phyloP scores from a whole-genome alignment of 2,113 vertebrate species.

The Cavia aperea region DNA sequence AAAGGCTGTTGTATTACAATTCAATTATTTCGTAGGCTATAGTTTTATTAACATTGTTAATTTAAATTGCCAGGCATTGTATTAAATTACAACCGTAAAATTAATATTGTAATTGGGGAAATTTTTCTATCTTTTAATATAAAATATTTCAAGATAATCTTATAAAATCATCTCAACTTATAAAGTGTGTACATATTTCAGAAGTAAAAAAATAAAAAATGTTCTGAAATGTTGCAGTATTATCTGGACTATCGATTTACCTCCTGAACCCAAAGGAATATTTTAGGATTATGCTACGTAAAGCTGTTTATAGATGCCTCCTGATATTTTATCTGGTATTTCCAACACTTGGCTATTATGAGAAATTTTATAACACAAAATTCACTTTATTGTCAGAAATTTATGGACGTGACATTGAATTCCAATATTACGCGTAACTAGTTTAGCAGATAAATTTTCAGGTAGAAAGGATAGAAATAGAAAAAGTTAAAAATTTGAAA shows the following conservation, averaged over 20 bases:
- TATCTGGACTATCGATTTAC: conserved; percentile 28
- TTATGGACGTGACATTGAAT: conserved; percentile 26
- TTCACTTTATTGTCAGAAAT: conserved; percentile 33
- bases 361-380: conserved; percentile 49
- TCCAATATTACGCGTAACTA: conserved; percentile 27
- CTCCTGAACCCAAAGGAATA: neutral
- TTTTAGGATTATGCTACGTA: conserved; percentile 20
- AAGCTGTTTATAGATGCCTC: conserved; percentile 15
- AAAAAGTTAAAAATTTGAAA: neutral
- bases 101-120: conserved; percentile 31
- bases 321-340: conserved; percentile 32
- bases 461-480: neutral
- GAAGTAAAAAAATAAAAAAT: neutral
- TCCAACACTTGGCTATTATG: conserved; percentile 22
- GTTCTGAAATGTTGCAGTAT: conserved; percentile 16
- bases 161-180: neutral
- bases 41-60: conserved; percentile 50
- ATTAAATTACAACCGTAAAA: conserved; percentile 55
- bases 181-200: neutral
- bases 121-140: conserved; percentile 41
- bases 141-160: conserved; percentile 39
- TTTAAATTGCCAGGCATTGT: conserved; percentile 46
- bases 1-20: conserved; percentile 44
- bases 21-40: conserved; percentile 50
- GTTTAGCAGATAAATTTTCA: conserved; percentile 25